These are phyloP conservation scores for Epizoanthus stellaris DNA, from an alignment of 92 coral and sea anemone species.

Conservation along the genomic window DNA sequence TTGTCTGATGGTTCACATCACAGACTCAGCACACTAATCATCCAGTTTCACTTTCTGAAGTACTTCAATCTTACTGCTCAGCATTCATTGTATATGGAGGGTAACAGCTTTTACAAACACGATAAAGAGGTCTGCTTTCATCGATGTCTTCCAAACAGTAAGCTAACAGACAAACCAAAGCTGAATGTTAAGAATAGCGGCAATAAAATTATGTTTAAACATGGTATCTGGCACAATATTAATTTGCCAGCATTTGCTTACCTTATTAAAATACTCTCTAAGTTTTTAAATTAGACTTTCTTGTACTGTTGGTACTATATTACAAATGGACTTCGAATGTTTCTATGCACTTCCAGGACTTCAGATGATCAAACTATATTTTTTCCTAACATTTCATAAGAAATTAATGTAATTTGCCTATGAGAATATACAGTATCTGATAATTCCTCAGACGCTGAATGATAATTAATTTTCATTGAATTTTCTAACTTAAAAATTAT, in stretches of 20 bases:
- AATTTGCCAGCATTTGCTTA: constrained; percentile 21
- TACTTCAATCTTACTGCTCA: too few relatives aligned
- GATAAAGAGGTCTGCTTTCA: too few relatives aligned
- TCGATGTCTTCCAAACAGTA: too few relatives aligned
- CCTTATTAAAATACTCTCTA: constrained; percentile 49
- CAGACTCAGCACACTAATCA: too few relatives aligned
- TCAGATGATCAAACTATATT: constrained; percentile 11
- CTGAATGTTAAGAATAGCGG: neutral
- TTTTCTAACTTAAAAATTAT: neutral
- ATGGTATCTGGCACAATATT: constrained; percentile 27
- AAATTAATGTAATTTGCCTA: neutral
- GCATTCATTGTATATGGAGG: too few relatives aligned
- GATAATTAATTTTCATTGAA: neutral
- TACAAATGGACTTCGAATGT: constrained; percentile 23
- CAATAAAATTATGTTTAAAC: constrained; percentile 34
- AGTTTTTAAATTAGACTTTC: constrained; percentile 37
- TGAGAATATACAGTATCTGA: neutral
- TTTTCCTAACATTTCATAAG: neutral
- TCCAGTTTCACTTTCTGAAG: too few relatives aligned
- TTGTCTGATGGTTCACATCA: too few relatives aligned
- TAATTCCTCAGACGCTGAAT: neutral
- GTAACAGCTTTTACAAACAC: too few relatives aligned
- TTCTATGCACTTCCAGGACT: constrained; percentile 10
- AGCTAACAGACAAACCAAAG: neutral
- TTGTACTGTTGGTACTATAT: constrained; percentile 36